These are phyloP conservation scores for Hemicentrotus pulcherrimus DNA, from an alignment of 35 echinoderm and acorn worm genomes.

Conservation along the genomic window DNA sequence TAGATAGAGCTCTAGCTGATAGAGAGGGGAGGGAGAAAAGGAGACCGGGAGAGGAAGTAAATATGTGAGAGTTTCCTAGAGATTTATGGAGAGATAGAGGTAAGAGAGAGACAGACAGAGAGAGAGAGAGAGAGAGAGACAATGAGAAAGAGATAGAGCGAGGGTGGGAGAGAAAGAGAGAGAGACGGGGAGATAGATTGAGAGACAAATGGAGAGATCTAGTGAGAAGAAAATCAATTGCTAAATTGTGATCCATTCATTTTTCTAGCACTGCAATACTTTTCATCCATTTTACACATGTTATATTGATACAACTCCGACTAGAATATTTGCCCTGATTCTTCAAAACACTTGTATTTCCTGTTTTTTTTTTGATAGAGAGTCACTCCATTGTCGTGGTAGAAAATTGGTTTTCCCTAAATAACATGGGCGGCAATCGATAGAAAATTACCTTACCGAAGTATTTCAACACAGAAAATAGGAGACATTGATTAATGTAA, in stretches of 20 bases:
- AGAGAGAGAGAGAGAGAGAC: no score
- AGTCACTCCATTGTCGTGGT: not conserved
- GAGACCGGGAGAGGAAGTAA: no score
- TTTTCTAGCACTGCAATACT: not conserved
- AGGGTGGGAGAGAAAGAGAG: no score
- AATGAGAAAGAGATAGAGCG: no score
- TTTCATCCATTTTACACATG: not conserved
- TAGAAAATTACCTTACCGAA: not conserved
- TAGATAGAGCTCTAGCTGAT: no score
- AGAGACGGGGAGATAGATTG: no score
- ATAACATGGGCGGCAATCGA: not conserved
- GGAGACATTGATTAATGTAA: not conserved
- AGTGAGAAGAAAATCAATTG: no score
- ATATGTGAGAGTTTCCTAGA: no score
- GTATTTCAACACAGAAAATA: not conserved
- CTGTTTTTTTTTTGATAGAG: not conserved
- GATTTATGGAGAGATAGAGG: no score
- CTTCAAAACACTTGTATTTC: not conserved
- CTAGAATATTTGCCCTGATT: not conserved
- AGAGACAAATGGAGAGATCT: no score
- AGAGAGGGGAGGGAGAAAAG: no score
- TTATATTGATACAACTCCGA: not conserved
- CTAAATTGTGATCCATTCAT: not conserved
- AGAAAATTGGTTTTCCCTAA: not conserved
- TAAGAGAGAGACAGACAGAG: no score